These are phyloP conservation scores for Disparrhopalites patrizii DNA, from an alignment of 2,888 invertebrate genomes.

Conservation along the genomic window DNA sequence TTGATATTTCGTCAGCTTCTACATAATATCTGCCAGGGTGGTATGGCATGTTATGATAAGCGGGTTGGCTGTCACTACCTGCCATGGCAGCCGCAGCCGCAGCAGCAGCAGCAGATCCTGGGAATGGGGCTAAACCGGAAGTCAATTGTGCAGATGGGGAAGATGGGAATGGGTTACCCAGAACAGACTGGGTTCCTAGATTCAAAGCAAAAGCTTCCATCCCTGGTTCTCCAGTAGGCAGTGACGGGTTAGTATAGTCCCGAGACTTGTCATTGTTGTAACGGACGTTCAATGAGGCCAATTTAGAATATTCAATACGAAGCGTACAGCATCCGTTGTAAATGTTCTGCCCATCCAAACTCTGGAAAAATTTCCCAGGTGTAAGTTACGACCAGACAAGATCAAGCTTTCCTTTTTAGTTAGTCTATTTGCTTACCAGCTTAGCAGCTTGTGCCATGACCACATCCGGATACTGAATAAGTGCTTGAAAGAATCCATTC, in stretches of 20 bases:
- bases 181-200: conserved; percentile 19
- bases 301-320: conserved; percentile 98
- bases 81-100: conserved; percentile 56
- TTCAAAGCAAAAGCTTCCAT: conserved; percentile 50
- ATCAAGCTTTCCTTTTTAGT: no score
- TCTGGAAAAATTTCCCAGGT: neutral
- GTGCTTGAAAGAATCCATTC: conserved; percentile 99
- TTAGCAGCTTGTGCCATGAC: conserved; percentile 96
- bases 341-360: conserved; percentile 96
- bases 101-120: conserved; percentile 54
- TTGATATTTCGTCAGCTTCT: no score
- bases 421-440: conserved; percentile 67
- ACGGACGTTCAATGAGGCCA: conserved; percentile 96
- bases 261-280: conserved; percentile 99
- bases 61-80: conserved; percentile 52
- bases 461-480: conserved; percentile 97
- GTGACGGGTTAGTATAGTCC: conserved; percentile 97
- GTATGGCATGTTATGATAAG: no score
- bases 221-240: conserved; percentile 86
- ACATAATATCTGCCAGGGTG: no score
- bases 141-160: conserved; percentile 26
- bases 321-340: conserved; percentile 99
- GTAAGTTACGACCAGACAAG: no score
- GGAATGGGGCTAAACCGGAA: conserved; percentile 30
- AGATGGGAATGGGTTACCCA: conserved; percentile 29